phyloP scores from a whole-genome alignment of 1,140 invertebrate species.

The Pteromalus puparum region DNA sequence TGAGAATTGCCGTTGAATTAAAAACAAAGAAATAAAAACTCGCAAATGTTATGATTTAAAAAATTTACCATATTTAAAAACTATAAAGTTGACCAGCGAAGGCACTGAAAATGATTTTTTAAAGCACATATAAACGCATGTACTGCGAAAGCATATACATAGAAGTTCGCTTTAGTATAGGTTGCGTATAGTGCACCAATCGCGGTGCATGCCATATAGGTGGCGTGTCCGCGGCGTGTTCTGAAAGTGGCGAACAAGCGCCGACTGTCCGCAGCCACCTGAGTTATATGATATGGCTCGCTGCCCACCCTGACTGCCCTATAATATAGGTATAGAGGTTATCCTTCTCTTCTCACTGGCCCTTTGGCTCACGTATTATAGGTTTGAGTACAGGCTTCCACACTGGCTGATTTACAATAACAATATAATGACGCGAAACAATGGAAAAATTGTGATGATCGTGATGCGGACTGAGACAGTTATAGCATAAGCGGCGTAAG shows the following conservation, averaged over 20 bases:
- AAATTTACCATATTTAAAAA: background rate
- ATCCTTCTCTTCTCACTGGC: background rate
- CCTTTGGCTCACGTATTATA: background rate
- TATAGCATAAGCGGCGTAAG: no score
- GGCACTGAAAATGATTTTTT: no score
- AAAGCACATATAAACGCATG: no score
- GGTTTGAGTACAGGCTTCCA: no score
- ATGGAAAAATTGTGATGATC: no score
- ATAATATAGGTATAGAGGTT: background rate
- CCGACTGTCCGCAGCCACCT: conserved; percentile 68
- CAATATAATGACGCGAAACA: no score
- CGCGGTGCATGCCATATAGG: background rate
- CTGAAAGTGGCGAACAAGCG: conserved; percentile 69
- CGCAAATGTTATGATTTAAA: background rate
- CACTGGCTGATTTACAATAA: no score
- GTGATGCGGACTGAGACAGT: no score
- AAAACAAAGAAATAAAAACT: no score
- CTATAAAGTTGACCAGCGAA: background rate
- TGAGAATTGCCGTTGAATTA: background rate
- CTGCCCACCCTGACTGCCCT: conserved; percentile 64
- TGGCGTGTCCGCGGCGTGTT: conserved; percentile 62
- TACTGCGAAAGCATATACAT: background rate
- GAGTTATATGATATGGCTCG: conserved; percentile 70
- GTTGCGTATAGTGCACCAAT: background rate
- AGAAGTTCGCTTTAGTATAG: background rate